Conservation (phyloP, 2,888 invertebrate genomes). For the Ophion ventricosus region DNA sequence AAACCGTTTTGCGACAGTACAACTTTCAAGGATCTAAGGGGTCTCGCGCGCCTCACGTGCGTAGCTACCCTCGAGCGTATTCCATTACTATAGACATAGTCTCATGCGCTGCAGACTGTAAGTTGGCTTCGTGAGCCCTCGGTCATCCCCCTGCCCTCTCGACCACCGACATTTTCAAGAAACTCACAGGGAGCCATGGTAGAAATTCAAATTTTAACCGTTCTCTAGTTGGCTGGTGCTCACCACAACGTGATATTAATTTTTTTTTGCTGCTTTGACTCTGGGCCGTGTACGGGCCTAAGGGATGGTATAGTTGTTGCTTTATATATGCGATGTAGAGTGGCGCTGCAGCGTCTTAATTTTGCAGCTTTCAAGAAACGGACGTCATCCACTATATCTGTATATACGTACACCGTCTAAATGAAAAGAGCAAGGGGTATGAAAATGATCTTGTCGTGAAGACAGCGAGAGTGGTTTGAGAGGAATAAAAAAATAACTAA, state of each 20-base stretch:
- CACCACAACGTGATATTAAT: constrained; percentile 68
- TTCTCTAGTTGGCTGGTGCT: constrained; percentile 71
- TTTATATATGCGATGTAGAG: neutral
- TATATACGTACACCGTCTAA: constrained; percentile 13
- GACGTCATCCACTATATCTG: constrained; percentile 24
- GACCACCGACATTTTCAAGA: constrained; percentile 3
- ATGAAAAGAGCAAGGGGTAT: constrained; percentile 61
- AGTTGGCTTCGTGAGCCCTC: neutral
- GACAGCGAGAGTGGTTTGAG: neutral
- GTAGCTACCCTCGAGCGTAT: constrained; percentile 12
- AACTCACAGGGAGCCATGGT: constrained; percentile 52
- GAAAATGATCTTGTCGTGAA: constrained; percentile 61
- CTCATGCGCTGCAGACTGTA: neutral
- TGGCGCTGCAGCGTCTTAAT: constrained; percentile 64
- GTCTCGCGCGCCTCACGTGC: constrained; percentile 22
- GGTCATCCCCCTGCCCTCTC: neutral
- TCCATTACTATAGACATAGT: neutral
- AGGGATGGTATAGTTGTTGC: neutral
- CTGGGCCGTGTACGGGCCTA: neutral
- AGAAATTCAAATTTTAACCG: constrained; percentile 75
- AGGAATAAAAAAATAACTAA: constrained; percentile 45
- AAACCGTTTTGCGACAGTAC: constrained; percentile 72
- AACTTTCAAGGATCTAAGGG: constrained; percentile 61
- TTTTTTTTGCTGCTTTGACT: constrained; percentile 65
- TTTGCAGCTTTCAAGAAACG: constrained; percentile 64